Evolutionary conservation across 2,888 invertebrate species (phyloP).

Genomic region (Arrhopalites spinosus): DNA sequence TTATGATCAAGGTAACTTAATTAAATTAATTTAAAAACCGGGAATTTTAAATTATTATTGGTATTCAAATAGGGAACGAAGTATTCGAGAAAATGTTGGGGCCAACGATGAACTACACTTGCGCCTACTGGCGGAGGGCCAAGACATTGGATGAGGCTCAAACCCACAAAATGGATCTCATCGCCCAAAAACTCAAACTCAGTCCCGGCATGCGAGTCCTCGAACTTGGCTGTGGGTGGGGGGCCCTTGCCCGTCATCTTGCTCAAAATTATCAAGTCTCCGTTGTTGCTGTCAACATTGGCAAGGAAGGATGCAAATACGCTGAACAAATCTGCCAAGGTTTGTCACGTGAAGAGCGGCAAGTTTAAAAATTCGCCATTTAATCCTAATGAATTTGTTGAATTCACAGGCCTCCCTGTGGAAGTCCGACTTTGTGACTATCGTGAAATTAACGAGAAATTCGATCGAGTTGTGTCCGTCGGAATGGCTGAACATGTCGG

Average conservation of each 20-base stretch:
- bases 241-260: slow-evolving; percentile 49
- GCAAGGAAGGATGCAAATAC: slow-evolving; percentile 44
- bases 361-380: no score
- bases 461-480: slow-evolving; percentile 52
- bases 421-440: slow-evolving; percentile 13
- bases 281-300: slow-evolving; percentile 49
- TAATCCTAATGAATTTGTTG: no score
- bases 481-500: slow-evolving; percentile 53
- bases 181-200: slow-evolving; percentile 48
- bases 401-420: slow-evolving; percentile 11
- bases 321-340: slow-evolving; percentile 6
- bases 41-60: neutral
- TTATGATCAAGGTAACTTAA: neutral
- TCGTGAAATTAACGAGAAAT: slow-evolving; percentile 20
- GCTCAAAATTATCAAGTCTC: slow-evolving; percentile 48
- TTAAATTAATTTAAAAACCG: no score
- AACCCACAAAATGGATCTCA: slow-evolving; percentile 49
- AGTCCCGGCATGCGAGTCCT: slow-evolving; percentile 48
- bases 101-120: slow-evolving; percentile 50
- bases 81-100: slow-evolving; percentile 49
- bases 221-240: slow-evolving; percentile 53
- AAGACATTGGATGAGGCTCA: slow-evolving; percentile 50
- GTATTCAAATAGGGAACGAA: slow-evolving; percentile 43
- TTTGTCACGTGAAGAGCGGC: neutral
- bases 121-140: slow-evolving; percentile 52